phyloP scores from a whole-genome alignment of 2,888 invertebrate species.

The Polylopha cassiicola region DNA sequence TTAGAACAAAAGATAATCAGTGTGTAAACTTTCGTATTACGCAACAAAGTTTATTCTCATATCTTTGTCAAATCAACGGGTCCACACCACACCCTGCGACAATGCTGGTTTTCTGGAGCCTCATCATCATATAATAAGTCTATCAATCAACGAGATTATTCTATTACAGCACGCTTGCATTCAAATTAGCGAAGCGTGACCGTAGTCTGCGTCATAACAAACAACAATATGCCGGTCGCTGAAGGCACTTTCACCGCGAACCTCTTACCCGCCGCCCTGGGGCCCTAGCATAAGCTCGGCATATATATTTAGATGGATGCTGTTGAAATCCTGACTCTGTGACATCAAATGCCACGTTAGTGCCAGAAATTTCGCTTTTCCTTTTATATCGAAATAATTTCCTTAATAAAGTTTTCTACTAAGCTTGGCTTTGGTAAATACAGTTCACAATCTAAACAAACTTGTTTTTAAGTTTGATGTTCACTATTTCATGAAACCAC shows the following conservation, averaged over 20 bases:
- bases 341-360: too few species aligned
- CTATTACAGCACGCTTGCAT: slow-evolving; percentile 25
- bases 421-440: too few species aligned
- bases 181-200: slow-evolving; percentile 26
- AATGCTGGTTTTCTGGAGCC: slow-evolving; percentile 22
- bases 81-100: slow-evolving; percentile 20
- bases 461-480: too few species aligned
- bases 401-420: too few species aligned
- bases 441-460: too few species aligned
- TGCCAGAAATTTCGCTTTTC: too few species aligned
- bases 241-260: slow-evolving; percentile 22
- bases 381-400: too few species aligned
- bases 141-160: slow-evolving; percentile 26
- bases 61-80: slow-evolving; percentile 20
- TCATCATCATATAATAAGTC: slow-evolving; percentile 27
- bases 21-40: slow-evolving; percentile 21
- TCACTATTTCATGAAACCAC: slow-evolving; percentile 1
- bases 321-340: too few species aligned
- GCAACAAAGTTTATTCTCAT: slow-evolving; percentile 15
- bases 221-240: slow-evolving; percentile 23
- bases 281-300: slow-evolving; percentile 2
- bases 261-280: slow-evolving; percentile 12
- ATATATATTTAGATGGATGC: too few species aligned
- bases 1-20: slow-evolving; percentile 22
- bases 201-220: slow-evolving; percentile 17